phyloP scores from a whole-genome alignment of 2,888 invertebrate genomes.

The Mechanitis messenoides region DNA sequence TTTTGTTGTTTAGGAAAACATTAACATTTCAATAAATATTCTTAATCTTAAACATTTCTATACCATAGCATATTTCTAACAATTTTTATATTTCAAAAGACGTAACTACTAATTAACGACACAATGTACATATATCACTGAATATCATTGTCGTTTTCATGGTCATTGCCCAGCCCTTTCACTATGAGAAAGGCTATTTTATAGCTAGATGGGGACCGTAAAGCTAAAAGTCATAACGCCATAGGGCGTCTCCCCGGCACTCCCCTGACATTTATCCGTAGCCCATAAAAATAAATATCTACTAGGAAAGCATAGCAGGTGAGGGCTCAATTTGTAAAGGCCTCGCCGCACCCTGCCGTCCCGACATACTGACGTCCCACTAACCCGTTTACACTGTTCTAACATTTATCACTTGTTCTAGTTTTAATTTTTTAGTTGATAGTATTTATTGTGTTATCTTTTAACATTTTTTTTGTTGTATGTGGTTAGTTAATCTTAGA shows the following conservation, averaged over 20 bases:
- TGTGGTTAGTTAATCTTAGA: no score
- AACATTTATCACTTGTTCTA: slow-evolving; percentile 12
- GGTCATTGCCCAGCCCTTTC: slow-evolving; percentile 25
- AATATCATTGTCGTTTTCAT: slow-evolving; percentile 9
- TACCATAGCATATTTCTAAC: no score
- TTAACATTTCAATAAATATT: no score
- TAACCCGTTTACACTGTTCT: slow-evolving; percentile 47
- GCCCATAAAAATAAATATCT: slow-evolving; percentile 74
- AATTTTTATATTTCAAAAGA: no score
- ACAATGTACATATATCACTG: slow-evolving; percentile 6
- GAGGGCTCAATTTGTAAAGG: slow-evolving; percentile 63
- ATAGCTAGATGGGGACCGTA: slow-evolving; percentile 42
- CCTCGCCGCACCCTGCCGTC: slow-evolving; percentile 59
- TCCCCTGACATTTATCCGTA: slow-evolving; percentile 72
- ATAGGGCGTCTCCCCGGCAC: slow-evolving; percentile 59
- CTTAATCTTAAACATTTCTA: no score
- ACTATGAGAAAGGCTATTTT: slow-evolving; percentile 20
- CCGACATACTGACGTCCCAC: slow-evolving; percentile 55
- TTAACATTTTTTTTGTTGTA: no score
- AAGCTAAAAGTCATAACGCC: slow-evolving; percentile 50
- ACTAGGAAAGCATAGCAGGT: slow-evolving; percentile 62
- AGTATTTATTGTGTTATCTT: no score
- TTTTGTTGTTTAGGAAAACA: no score
- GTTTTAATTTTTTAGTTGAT: slow-evolving; percentile 2
- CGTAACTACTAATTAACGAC: neutral